Conservation (phyloP, 2,888 invertebrate genomes). For the Odontocolon sp. region DNA sequence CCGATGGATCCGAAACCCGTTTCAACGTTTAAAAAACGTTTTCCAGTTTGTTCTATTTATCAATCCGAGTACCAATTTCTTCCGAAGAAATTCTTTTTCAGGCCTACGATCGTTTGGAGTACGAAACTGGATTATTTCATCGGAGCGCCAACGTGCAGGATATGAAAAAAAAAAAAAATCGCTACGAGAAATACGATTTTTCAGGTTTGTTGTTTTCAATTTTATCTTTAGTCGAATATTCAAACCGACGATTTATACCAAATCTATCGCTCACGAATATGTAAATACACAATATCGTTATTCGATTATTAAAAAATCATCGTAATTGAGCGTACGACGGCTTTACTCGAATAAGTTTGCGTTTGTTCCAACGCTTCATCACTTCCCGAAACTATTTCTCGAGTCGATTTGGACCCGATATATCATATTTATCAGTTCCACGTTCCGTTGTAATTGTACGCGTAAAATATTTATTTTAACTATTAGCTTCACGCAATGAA, state of each 20-base stretch:
- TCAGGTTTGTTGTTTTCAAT: conserved; percentile 6
- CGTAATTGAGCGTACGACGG: neutral
- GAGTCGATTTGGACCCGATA: neutral
- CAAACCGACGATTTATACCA: conserved; percentile 47
- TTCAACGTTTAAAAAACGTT: conserved; percentile 87
- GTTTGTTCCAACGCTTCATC: conserved; percentile 17
- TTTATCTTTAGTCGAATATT: conserved; percentile 26
- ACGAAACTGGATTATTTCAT: too few species aligned
- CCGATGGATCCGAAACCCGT: conserved; percentile 96
- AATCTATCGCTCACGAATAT: conserved; percentile 30
- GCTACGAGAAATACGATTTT: too few species aligned
- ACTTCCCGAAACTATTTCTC: conserved; percentile 12
- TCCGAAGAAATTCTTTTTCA: conserved; percentile 5
- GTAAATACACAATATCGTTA: conserved; percentile 33
- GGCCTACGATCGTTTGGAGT: conserved; percentile 4
- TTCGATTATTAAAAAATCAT: neutral
- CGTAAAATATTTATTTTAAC: conserved; percentile 51
- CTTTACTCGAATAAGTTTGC: conserved; percentile 9
- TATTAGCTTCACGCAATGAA: conserved; percentile 37
- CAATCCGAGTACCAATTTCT: neutral
- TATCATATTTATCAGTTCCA: neutral
- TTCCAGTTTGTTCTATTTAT: neutral
- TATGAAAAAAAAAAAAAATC: neutral
- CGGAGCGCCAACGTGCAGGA: neutral
- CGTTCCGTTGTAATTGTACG: conserved; percentile 23